These are phyloP conservation scores for Metellina segmentata DNA, from an alignment of 2,888 invertebrate species.

Conservation along the genomic window DNA sequence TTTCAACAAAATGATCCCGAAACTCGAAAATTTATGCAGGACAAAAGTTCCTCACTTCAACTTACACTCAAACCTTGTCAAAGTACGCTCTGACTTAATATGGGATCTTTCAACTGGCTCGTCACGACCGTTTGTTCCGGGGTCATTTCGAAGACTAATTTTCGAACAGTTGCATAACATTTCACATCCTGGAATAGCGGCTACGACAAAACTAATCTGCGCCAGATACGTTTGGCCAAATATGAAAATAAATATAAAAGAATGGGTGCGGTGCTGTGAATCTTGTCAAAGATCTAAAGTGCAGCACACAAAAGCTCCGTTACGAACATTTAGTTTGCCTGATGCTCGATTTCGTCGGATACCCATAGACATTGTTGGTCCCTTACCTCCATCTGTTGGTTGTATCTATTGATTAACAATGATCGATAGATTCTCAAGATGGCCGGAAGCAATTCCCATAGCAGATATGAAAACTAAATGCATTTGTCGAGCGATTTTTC, in stretches of 20 bases:
- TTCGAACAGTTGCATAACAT: constrained; percentile 1
- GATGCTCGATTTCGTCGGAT: constrained; percentile 25
- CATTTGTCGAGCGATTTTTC: neutral
- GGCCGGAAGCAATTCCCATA: constrained; percentile 19
- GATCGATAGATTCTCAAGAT: constrained; percentile 11
- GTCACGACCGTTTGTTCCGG: neutral
- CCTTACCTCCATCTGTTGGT: constrained; percentile 1
- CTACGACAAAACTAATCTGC: constrained; percentile 5
- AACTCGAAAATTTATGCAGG: neutral
- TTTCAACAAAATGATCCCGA: neutral
- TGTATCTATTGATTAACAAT: constrained; percentile 3
- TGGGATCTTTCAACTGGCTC: constrained; percentile 15
- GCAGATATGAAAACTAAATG: constrained; percentile 4
- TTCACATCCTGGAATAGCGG: constrained; percentile 7
- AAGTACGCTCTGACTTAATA: neutral
- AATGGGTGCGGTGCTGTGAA: constrained; percentile 2
- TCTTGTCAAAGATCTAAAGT: constrained; percentile 35
- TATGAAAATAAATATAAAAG: neutral
- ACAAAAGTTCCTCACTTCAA: neutral
- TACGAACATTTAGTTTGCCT: constrained; percentile 3
- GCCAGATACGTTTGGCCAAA: constrained; percentile 8
- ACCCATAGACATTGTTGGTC: constrained; percentile 5
- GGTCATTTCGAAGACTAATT: neutral
- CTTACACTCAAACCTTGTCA: neutral
- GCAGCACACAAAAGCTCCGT: constrained; percentile 19